phyloP scores from a whole-genome alignment of 1,140 invertebrate genomes.

The Lordiphosa clarofinis region DNA sequence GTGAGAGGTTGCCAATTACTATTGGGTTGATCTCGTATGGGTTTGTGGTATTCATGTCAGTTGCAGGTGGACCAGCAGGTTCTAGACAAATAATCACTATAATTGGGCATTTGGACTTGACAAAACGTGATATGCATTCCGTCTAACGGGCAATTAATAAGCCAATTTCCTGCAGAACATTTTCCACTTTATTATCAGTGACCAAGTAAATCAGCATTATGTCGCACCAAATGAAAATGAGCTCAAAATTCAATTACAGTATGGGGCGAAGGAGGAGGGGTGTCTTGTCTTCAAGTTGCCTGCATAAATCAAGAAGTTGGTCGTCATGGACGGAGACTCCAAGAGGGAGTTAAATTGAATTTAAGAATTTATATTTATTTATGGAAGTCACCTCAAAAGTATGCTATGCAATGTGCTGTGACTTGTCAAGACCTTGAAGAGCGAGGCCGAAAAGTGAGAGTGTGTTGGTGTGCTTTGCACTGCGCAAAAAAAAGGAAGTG shows the following conservation, averaged over 20 bases:
- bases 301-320: not conserved
- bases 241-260: constrained; percentile 72
- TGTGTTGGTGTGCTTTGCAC: too few relatives aligned
- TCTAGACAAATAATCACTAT: constrained; percentile 59
- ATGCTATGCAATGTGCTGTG: too few relatives aligned
- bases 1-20: constrained; percentile 65
- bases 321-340: too few relatives aligned
- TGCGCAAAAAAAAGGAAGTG: too few relatives aligned
- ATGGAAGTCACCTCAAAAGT: too few relatives aligned
- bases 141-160: constrained; percentile 58
- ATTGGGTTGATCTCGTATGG: constrained; percentile 41
- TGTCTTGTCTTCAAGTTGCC: constrained; percentile 28
- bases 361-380: too few relatives aligned
- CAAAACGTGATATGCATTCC: constrained; percentile 67
- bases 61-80: constrained; percentile 35
- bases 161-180: constrained; percentile 33
- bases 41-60: constrained; percentile 67
- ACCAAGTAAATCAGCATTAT: constrained; percentile 72
- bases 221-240: constrained; percentile 69
- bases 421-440: too few relatives aligned
- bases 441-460: too few relatives aligned
- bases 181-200: constrained; percentile 37
- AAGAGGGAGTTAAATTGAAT: too few relatives aligned
- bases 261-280: not conserved
- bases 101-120: constrained; percentile 56